phyloP scores from a whole-genome alignment of 2,888 invertebrate genomes.

The Eretmocerus hayati region DNA sequence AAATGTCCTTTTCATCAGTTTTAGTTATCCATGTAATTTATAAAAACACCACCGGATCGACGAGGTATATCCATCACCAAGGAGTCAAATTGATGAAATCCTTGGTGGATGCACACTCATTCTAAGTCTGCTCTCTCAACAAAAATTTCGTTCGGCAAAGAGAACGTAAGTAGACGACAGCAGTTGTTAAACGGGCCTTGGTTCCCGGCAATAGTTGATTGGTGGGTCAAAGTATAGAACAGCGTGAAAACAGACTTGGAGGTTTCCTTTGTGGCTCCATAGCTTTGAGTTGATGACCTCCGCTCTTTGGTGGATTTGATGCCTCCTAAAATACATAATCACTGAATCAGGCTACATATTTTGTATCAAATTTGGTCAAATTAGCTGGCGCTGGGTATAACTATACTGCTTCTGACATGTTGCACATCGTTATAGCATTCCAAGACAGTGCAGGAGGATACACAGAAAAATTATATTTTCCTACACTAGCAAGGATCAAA shows the following conservation, averaged over 20 bases:
- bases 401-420: too few relatives aligned
- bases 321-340: conserved; percentile 61
- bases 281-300: conserved; percentile 69
- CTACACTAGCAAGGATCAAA: too few relatives aligned
- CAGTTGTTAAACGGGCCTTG: conserved; percentile 36
- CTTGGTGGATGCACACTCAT: conserved; percentile 26
- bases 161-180: conserved; percentile 37
- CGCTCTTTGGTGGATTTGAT: conserved; percentile 79
- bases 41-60: conserved; percentile 33
- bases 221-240: conserved; percentile 78
- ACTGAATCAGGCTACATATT: neutral
- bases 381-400: too few relatives aligned
- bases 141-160: conserved; percentile 37
- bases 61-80: conserved; percentile 32
- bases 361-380: too few relatives aligned
- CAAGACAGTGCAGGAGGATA: too few relatives aligned
- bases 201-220: conserved; percentile 28
- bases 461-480: too few relatives aligned
- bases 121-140: conserved; percentile 32
- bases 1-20: conserved; percentile 27
- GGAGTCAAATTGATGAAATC: conserved; percentile 35
- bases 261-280: conserved; percentile 75
- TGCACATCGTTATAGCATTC: too few relatives aligned
- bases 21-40: conserved; percentile 28
- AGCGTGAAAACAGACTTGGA: conserved; percentile 79